Evolutionary conservation across 2,113 vertebrate genomes (phyloP).

Genomic region (Gobius niger): DNA sequence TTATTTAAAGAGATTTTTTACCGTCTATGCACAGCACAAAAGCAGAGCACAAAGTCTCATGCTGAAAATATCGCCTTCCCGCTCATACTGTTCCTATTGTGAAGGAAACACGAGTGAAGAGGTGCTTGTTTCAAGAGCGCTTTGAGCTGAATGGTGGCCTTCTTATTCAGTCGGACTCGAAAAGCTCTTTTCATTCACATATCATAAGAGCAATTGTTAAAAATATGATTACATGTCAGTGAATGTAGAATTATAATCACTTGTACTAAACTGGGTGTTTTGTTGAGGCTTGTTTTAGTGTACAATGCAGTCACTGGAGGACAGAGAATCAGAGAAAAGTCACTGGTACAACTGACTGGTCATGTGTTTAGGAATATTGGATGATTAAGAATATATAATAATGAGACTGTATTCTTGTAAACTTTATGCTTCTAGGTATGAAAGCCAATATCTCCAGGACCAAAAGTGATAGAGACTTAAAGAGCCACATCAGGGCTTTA

Average conservation of each 20-base stretch:
- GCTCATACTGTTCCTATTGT: neutral
- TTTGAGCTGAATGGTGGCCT: neutral
- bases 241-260: neutral
- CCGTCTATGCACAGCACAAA: neutral
- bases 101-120: neutral
- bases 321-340: no score
- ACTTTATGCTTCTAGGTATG: no score
- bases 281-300: no score
- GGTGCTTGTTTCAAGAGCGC: neutral
- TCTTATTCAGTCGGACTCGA: neutral
- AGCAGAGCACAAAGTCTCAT: neutral
- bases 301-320: no score
- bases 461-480: no score
- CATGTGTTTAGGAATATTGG: no score
- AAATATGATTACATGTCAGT: neutral
- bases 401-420: no score
- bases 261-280: neutral
- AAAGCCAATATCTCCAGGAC: no score
- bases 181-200: neutral
- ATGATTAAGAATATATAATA: no score
- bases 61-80: neutral
- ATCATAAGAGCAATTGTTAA: neutral
- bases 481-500: no score
- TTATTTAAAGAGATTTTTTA: no score
- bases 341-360: no score